A percentile compares a stretch with the other conserved stretches of the same genome.
Evolutionary conservation across 2,888 invertebrate species (phyloP).

Genomic region (Heliconius charithonia): DNA sequence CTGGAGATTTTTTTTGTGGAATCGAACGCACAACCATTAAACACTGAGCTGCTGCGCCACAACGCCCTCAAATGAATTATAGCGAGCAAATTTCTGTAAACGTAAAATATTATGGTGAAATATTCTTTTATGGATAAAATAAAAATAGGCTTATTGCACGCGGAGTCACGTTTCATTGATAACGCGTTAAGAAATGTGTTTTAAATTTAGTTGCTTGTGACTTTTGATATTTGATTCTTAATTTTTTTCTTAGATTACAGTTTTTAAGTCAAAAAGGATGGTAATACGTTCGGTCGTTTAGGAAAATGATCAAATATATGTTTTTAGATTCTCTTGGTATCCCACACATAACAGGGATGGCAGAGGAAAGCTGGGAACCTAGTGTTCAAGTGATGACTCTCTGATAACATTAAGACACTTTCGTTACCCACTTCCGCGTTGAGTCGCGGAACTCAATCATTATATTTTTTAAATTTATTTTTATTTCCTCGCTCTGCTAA

Average conservation of each 20-base stretch:
- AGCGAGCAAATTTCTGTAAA: not conserved
- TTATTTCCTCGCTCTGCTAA: not conserved
- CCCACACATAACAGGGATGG: no score
- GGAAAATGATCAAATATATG: no score
- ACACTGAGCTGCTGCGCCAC: not conserved
- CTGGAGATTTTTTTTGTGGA: not conserved
- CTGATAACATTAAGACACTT: no score
- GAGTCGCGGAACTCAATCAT: not conserved
- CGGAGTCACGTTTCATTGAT: conserved; percentile 16
- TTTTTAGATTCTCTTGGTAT: no score
- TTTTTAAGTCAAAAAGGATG: not conserved
- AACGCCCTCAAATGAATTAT: not conserved
- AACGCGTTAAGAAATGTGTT: conserved; percentile 18
- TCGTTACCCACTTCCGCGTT: not conserved
- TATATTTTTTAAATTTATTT: not conserved
- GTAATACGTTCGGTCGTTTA: not conserved
- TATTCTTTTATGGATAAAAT: not conserved
- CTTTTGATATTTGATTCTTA: not conserved
- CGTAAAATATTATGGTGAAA: not conserved
- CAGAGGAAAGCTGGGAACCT: no score
- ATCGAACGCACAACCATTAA: not conserved
- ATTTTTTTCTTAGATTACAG: not conserved
- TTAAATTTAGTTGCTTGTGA: not conserved
- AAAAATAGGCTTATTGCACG: conserved; percentile 8
- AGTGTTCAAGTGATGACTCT: no score